phyloP scores from a whole-genome alignment of 1,140 invertebrate species.

The Megalonaias nervosa region DNA sequence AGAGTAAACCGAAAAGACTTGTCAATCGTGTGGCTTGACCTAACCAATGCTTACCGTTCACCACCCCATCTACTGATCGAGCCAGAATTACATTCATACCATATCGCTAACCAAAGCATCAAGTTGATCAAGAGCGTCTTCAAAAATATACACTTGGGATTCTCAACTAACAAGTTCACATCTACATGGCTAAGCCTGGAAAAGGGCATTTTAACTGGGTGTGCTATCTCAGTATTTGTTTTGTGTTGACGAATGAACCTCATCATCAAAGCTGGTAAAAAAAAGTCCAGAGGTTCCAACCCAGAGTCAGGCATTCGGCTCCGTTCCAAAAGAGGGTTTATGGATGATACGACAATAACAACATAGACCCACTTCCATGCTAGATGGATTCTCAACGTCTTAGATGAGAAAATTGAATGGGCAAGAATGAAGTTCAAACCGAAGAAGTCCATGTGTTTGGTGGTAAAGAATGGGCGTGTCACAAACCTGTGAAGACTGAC shows the following conservation, averaged over 20 bases:
- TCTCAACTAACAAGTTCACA: constrained; percentile 11
- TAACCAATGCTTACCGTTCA: constrained; percentile 35
- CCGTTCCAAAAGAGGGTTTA: constrained; percentile 20
- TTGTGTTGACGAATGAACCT: constrained; percentile 31
- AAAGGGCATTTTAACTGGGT: constrained; percentile 32
- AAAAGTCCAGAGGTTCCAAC: constrained; percentile 7
- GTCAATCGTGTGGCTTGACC: constrained; percentile 44
- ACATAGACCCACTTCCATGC: constrained; percentile 20
- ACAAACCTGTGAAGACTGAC: constrained; percentile 3
- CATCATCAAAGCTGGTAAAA: constrained; percentile 26
- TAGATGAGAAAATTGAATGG: constrained; percentile 11
- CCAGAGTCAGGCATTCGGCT: constrained; percentile 18
- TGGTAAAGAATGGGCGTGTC: too few relatives aligned
- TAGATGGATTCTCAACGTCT: constrained; percentile 16
- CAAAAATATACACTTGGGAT: constrained; percentile 14
- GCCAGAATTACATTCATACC: constrained; percentile 12
- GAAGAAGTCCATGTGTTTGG: constrained; percentile 17
- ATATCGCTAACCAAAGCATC: constrained; percentile 15
- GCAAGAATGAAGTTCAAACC: constrained; percentile 26
- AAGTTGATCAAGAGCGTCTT: constrained; percentile 19
- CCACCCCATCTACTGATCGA: constrained; percentile 27
- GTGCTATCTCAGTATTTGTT: constrained; percentile 33
- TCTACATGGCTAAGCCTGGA: constrained; percentile 31
- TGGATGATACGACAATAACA: constrained; percentile 30
- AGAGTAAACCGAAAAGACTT: constrained; percentile 26